phyloP scores from a whole-genome alignment of 1,140 invertebrate genomes.

The Myzus persicae region DNA sequence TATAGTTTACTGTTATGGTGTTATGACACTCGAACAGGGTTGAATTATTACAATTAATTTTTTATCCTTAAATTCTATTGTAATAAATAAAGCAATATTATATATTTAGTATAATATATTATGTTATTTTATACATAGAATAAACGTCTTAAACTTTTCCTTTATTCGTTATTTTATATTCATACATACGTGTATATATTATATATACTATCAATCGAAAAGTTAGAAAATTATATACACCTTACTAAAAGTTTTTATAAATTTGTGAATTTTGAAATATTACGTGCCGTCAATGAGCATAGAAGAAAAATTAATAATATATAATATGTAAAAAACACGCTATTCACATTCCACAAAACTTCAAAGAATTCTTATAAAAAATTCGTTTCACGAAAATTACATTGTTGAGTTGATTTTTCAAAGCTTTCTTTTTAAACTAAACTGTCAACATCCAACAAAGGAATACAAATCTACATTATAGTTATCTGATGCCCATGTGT shows the following conservation, averaged over 20 bases:
- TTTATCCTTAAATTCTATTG: not conserved
- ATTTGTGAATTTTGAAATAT: not conserved
- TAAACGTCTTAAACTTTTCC: not conserved
- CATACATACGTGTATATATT: not conserved
- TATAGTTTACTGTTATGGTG: not conserved
- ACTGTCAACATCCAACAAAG: conserved; percentile 33
- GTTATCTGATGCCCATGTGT: not conserved
- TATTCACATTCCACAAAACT: not conserved
- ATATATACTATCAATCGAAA: not conserved
- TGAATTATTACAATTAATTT: not conserved
- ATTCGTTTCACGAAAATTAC: not conserved
- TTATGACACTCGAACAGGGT: not conserved
- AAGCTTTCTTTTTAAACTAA: conserved; percentile 2
- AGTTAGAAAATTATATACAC: conserved; percentile 18
- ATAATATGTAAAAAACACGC: not conserved
- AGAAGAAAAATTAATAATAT: conserved; percentile 29
- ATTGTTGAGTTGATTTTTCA: conserved; percentile 35
- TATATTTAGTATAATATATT: not conserved
- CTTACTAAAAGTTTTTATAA: not conserved
- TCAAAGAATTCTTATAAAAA: conserved; percentile 38
- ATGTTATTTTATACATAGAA: not conserved
- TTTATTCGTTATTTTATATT: not conserved
- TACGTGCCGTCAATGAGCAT: not conserved
- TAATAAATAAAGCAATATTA: not conserved
- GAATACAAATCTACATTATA: not conserved